Percentiles rank a stretch among this genome's conserved stretches.
phyloP scores from a whole-genome alignment of 2,113 vertebrate genomes.

The Eclectus roratus region DNA sequence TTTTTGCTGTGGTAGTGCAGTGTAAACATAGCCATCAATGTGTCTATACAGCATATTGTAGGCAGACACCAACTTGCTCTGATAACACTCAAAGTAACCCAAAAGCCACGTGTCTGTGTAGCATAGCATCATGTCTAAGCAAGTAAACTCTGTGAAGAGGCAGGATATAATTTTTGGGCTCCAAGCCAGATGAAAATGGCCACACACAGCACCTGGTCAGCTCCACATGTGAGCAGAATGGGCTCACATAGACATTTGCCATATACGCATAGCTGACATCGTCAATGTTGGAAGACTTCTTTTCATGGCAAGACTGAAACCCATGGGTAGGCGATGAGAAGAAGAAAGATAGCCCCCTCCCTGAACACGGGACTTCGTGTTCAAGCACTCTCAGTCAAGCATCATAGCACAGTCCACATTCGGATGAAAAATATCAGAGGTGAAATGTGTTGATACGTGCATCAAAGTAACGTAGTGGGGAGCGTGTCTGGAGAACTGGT shows the following conservation, averaged over 20 bases:
- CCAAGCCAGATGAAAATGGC: not conserved
- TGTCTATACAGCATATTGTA: not conserved
- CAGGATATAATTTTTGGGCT: not conserved
- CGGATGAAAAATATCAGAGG: conserved; percentile 21
- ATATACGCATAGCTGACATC: not conserved
- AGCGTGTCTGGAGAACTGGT: conserved; percentile 41
- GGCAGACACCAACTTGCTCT: not conserved
- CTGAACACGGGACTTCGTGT: not conserved
- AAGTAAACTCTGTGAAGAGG: not conserved
- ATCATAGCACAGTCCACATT: not conserved
- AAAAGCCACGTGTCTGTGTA: not conserved
- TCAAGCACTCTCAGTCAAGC: not conserved
- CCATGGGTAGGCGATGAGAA: not conserved
- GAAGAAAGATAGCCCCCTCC: not conserved
- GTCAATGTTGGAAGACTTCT: not conserved
- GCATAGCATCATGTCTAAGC: not conserved
- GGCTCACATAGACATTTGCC: not conserved
- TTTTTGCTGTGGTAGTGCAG: not conserved
- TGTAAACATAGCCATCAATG: not conserved
- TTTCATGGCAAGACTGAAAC: not conserved
- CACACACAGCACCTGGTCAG: not conserved
- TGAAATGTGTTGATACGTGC: not conserved
- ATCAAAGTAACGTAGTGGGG: conserved; percentile 15
- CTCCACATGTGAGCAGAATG: rapidly evolving
- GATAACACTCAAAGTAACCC: not conserved